These are phyloP conservation scores for Ornithoptera alexandrae DNA, from an alignment of 2,888 invertebrate genomes.

Conservation along the genomic window DNA sequence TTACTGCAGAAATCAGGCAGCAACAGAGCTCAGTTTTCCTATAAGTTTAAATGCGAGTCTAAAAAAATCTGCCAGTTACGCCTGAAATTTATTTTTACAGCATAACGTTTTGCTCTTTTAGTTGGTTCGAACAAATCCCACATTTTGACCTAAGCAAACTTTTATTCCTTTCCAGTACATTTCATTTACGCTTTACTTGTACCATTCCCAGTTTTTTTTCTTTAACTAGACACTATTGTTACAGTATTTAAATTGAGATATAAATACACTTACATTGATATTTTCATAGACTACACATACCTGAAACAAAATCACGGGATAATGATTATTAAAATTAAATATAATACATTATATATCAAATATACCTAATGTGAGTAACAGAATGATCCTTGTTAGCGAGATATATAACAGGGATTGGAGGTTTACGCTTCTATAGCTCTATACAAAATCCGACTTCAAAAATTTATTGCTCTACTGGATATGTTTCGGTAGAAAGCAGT, in stretches of 20 bases:
- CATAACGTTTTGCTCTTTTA: conserved; percentile 1
- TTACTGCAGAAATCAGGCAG: not conserved
- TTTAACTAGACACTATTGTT: not conserved
- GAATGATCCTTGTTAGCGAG: conserved; percentile 9
- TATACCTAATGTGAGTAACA: not conserved
- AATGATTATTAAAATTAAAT: not conserved
- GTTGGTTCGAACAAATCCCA: not conserved
- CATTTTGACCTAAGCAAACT: not conserved
- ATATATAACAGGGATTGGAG: conserved; percentile 9
- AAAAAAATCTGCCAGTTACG: not conserved
- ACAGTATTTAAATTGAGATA: not conserved
- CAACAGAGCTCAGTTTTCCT: not conserved
- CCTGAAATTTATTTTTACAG: conserved; percentile 1
- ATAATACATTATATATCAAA: not conserved
- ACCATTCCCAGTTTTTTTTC: not conserved
- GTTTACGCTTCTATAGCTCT: conserved; percentile 14
- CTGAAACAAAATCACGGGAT: conserved; percentile 18
- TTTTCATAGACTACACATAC: conserved; percentile 1
- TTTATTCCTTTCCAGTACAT: conserved; percentile 9
- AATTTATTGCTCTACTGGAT: conserved; percentile 14
- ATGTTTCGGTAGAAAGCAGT: conserved; percentile 10
- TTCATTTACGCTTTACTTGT: not conserved
- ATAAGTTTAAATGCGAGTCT: conserved; percentile 3
- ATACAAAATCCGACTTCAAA: conserved; percentile 15
- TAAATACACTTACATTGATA: not conserved